Evolutionary conservation across 2,888 invertebrate species (phyloP).

Genomic region (Drosophila conformis): DNA sequence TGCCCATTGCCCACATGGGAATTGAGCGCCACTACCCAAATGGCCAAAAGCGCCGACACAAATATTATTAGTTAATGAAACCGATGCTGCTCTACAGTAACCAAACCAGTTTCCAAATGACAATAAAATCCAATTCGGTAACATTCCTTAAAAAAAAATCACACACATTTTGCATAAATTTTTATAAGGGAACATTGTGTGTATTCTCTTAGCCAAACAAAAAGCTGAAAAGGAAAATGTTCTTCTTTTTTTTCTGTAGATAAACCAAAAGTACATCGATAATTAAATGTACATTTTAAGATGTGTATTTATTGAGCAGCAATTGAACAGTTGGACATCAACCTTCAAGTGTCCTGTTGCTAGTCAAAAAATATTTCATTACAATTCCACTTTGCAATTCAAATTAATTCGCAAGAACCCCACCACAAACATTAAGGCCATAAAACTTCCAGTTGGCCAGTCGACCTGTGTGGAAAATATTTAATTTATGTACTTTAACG

Average conservation of each 20-base stretch:
- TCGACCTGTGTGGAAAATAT: constrained; percentile 27
- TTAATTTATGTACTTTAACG: constrained; percentile 35
- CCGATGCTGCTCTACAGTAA: constrained; percentile 30
- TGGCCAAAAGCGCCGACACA: constrained; percentile 24
- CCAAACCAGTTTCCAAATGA: constrained; percentile 69
- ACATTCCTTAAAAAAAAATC: constrained; percentile 57
- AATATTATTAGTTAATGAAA: constrained; percentile 52
- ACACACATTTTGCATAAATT: constrained; percentile 69
- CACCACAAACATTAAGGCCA: constrained; percentile 4
- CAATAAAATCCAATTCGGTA: constrained; percentile 68
- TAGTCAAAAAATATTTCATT: constrained; percentile 39
- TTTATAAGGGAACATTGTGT: constrained; percentile 32
- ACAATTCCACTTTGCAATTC: constrained; percentile 65
- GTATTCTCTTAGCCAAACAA: too few relatives aligned
- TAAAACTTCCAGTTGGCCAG: neutral
- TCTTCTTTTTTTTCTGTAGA: too few relatives aligned
- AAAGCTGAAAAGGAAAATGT: constrained; percentile 3
- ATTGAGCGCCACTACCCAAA: constrained; percentile 2
- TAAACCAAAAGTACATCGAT: neutral
- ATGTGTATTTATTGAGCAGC: constrained; percentile 3
- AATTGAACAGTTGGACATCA: neutral
- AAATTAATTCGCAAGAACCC: constrained; percentile 52
- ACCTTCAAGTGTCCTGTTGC: neutral
- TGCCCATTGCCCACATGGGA: neutral
- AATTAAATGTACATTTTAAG: constrained; percentile 8